A percentile compares a stretch with the other conserved stretches of the same genome.
phyloP scores from a whole-genome alignment of 1,140 invertebrate genomes.

The Drosophila santomea region DNA sequence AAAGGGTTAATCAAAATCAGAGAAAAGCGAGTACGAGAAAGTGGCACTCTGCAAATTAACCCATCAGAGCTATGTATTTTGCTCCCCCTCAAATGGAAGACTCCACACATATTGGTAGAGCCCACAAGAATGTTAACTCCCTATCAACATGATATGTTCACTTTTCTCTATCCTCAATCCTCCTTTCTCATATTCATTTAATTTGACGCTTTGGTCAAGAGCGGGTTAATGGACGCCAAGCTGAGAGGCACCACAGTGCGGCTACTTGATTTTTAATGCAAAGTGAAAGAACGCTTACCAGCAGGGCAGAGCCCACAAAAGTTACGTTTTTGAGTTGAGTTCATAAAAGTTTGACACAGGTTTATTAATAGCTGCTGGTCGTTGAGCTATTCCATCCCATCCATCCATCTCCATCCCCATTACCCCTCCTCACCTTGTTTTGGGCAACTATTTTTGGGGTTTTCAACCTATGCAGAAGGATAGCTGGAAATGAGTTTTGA shows the following conservation, averaged over 20 bases:
- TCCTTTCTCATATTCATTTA: constrained; percentile 12
- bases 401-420: neutral
- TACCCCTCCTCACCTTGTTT: constrained; percentile 13
- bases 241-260: constrained; percentile 34
- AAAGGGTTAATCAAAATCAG: constrained; percentile 71
- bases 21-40: neutral
- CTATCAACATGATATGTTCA: constrained; percentile 1
- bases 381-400: constrained; percentile 48
- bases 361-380: constrained; percentile 75
- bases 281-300: constrained; percentile 32
- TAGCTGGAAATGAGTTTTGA: constrained; percentile 64
- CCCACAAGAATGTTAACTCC: constrained; percentile 5
- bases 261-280: constrained; percentile 57
- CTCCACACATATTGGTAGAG: constrained; percentile 9
- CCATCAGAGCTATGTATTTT: constrained; percentile 30
- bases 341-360: constrained; percentile 75
- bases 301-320: constrained; percentile 36
- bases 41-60: constrained; percentile 45
- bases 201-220: constrained; percentile 12
- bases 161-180: neutral
- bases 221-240: constrained; percentile 39
- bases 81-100: constrained; percentile 13
- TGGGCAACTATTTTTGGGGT: constrained; percentile 64
- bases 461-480: constrained; percentile 17
- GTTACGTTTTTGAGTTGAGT: constrained; percentile 56